These are phyloP conservation scores for Andrena minutula DNA, from an alignment of 2,888 invertebrate genomes.

Conservation along the genomic window DNA sequence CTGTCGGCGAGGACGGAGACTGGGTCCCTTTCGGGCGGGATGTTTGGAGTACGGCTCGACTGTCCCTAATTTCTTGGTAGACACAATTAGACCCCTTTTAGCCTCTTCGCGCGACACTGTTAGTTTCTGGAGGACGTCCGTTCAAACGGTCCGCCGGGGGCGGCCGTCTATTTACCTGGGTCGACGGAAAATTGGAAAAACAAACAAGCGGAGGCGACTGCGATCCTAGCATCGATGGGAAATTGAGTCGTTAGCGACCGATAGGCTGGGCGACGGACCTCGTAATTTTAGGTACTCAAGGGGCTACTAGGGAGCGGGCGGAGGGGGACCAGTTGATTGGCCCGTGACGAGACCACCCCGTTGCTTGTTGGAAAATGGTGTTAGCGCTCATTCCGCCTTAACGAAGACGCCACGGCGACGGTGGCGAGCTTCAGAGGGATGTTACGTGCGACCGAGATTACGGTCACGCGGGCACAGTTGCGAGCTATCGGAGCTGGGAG, in stretches of 20 bases:
- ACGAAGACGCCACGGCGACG: constrained; percentile 25
- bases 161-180: constrained; percentile 61
- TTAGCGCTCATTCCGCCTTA: constrained; percentile 41
- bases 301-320: constrained; percentile 37
- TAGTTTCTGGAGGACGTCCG: constrained; percentile 11
- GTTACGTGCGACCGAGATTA: no score
- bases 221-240: constrained; percentile 39
- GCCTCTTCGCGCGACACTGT: constrained; percentile 39
- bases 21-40: constrained; percentile 38
- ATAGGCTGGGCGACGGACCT: constrained; percentile 49
- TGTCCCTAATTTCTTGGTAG: constrained; percentile 71
- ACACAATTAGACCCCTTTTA: constrained; percentile 70
- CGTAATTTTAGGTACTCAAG: constrained; percentile 65
- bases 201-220: constrained; percentile 61
- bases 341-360: constrained; percentile 56
- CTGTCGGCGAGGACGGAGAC: constrained; percentile 36
- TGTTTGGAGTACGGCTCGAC: constrained; percentile 66
- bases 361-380: constrained; percentile 47
- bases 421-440: background rate
- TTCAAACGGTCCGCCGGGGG: background rate
- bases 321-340: constrained; percentile 19
- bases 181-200: constrained; percentile 74
- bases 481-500: no score
- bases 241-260: constrained; percentile 71
- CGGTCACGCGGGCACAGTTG: no score